A percentile compares a stretch with the other conserved stretches of the same genome.
phyloP scores from a whole-genome alignment of 2,797 vertebrate species.

The Lophius americanus region DNA sequence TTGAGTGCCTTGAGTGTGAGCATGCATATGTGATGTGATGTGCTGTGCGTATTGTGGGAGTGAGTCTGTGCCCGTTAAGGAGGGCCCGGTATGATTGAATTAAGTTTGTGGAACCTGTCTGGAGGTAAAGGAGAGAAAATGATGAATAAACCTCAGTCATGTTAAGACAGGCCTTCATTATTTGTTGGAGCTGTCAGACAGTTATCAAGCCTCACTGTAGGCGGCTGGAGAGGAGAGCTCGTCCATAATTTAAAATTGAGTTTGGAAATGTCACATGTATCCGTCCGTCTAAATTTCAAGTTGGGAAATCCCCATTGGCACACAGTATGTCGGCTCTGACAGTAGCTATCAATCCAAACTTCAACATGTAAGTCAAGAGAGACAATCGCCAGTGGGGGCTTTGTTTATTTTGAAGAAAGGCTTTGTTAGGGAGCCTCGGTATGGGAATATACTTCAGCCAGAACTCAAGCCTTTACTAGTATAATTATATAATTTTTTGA shows the following conservation, averaged over 20 bases:
- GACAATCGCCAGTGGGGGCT: conserved; percentile 36
- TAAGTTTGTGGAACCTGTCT: conserved; percentile 43
- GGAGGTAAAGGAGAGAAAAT: conserved; percentile 47
- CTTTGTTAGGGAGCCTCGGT: conserved; percentile 37
- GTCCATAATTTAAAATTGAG: conserved; percentile 74
- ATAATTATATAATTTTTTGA: conserved; percentile 32
- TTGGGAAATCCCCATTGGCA: conserved; percentile 54
- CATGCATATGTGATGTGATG: neutral
- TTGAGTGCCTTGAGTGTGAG: conserved; percentile 16
- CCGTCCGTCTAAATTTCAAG: conserved; percentile 67
- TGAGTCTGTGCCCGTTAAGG: conserved; percentile 55
- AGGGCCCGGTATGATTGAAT: conserved; percentile 49
- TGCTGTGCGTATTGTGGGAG: neutral
- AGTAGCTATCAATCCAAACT: conserved; percentile 63
- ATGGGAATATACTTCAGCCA: conserved; percentile 29
- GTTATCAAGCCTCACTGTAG: conserved; percentile 67
- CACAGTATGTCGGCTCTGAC: conserved; percentile 51
- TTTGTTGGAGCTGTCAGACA: conserved; percentile 67
- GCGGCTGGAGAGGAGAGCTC: conserved; percentile 51
- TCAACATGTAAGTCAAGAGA: conserved; percentile 64
- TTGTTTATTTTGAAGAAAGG: conserved; percentile 64
- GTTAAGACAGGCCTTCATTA: conserved; percentile 66
- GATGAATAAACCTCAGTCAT: conserved; percentile 74
- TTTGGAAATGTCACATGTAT: conserved; percentile 73
- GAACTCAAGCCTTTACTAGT: conserved; percentile 17